These are phyloP conservation scores for Neelides sp. DNA, from an alignment of 1,140 invertebrate species.

Conservation along the genomic window DNA sequence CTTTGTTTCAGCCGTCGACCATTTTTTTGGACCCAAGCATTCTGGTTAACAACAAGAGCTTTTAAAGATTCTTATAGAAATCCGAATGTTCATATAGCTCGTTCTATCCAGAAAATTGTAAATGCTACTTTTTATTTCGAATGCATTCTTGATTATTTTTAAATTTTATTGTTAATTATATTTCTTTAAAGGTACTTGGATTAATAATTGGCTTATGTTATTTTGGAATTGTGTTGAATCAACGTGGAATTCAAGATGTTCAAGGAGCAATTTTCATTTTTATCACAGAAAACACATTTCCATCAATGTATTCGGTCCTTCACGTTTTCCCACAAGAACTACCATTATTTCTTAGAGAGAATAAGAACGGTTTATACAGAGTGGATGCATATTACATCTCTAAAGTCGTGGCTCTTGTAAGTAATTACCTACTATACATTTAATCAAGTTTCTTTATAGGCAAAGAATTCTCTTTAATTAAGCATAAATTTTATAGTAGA, in stretches of 20 bases:
- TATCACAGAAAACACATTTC: conserved; percentile 74
- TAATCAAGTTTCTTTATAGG: not conserved
- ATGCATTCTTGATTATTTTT: conserved; percentile 1
- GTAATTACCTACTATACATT: conserved; percentile 32
- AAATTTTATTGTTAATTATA: not conserved
- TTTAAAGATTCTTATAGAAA: conserved; percentile 54
- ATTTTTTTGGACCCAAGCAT: conserved; percentile 50
- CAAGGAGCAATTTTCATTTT: conserved; percentile 70
- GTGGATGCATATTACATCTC: conserved; percentile 60
- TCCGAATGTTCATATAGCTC: conserved; percentile 53
- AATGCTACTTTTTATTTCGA: too few species aligned
- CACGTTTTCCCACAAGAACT: conserved; percentile 62
- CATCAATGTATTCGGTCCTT: conserved; percentile 70
- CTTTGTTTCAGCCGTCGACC: conserved; percentile 40
- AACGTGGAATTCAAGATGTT: conserved; percentile 64
- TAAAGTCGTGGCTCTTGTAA: conserved; percentile 61
- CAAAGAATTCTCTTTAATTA: not conserved
- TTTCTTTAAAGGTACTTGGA: conserved; percentile 48
- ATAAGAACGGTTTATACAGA: conserved; percentile 59
- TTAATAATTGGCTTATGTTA: conserved; percentile 66
- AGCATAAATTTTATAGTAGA: not conserved
- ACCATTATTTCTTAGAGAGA: conserved; percentile 62
- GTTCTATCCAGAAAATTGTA: conserved; percentile 65
- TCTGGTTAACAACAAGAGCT: conserved; percentile 55
- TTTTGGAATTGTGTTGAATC: conserved; percentile 51